These are phyloP conservation scores for Mesorhabditis sp. DNA, from an alignment of 2,888 invertebrate species.

Conservation along the genomic window DNA sequence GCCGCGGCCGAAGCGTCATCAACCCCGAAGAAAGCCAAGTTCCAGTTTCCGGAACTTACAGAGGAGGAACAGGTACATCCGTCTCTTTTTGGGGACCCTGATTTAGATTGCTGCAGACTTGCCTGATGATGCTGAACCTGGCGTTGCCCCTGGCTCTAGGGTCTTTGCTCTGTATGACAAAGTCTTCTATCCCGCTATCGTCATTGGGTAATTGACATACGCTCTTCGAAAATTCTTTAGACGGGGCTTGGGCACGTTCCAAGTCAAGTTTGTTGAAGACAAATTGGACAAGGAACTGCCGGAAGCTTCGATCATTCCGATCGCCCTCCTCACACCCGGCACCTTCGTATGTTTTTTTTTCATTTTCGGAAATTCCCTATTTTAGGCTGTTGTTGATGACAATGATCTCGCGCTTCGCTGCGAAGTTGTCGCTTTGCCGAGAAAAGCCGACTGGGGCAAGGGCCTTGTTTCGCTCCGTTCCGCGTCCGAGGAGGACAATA, in stretches of 20 bases:
- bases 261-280: slow-evolving; percentile 49
- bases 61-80: background rate
- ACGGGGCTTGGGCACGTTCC: slow-evolving; percentile 45
- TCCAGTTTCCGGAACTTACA: background rate
- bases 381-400: no score
- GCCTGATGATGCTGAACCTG: background rate
- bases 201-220: slow-evolving; percentile 15
- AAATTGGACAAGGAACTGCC: slow-evolving; percentile 45
- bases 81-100: background rate
- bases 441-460: no score
- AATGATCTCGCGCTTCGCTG: no score
- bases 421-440: no score
- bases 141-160: slow-evolving; percentile 39
- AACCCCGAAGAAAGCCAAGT: background rate
- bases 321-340: slow-evolving; percentile 25
- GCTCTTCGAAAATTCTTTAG: slow-evolving; percentile 21
- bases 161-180: slow-evolving; percentile 51
- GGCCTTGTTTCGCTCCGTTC: no score
- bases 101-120: background rate
- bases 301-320: slow-evolving; percentile 43
- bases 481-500: background rate
- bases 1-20: background rate
- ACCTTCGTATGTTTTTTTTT: slow-evolving; percentile 10
- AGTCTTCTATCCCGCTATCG: slow-evolving; percentile 52
- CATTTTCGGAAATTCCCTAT: background rate